phyloP scores from a whole-genome alignment of 2,797 vertebrate species.

The Urocyon cinereoargenteus region DNA sequence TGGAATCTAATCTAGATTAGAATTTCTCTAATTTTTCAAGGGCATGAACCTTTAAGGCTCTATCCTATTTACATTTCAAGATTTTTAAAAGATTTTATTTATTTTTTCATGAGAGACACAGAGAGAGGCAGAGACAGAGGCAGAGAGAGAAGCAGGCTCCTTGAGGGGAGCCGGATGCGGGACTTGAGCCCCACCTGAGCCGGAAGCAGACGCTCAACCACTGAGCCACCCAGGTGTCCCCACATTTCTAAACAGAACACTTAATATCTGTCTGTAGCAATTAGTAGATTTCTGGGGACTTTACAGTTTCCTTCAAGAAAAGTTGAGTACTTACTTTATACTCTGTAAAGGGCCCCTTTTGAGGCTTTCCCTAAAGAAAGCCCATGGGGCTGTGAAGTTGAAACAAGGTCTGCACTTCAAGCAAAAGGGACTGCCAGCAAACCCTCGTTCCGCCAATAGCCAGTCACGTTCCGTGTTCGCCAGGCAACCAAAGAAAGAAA shows the following conservation, averaged over 20 bases:
- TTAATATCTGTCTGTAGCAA: neutral
- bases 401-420: neutral
- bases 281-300: conserved; percentile 15
- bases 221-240: too few species aligned
- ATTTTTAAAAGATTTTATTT: too few species aligned
- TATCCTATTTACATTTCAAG: neutral
- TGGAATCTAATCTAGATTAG: conserved; percentile 17
- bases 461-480: neutral
- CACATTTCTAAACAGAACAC: conserved; percentile 14
- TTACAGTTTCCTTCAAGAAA: conserved; percentile 6
- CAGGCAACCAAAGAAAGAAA: neutral
- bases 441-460: neutral
- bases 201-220: too few species aligned
- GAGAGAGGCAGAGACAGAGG: too few species aligned
- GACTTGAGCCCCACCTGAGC: too few species aligned
- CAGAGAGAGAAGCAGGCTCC: too few species aligned
- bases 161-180: too few species aligned
- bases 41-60: neutral
- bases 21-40: conserved; percentile 54
- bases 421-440: neutral
- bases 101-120: too few species aligned
- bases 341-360: neutral
- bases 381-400: neutral
- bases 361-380: conserved; percentile 43
- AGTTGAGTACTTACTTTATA: neutral